These are phyloP conservation scores for Pocota personata DNA, from an alignment of 2,888 invertebrate genomes.

Conservation along the genomic window DNA sequence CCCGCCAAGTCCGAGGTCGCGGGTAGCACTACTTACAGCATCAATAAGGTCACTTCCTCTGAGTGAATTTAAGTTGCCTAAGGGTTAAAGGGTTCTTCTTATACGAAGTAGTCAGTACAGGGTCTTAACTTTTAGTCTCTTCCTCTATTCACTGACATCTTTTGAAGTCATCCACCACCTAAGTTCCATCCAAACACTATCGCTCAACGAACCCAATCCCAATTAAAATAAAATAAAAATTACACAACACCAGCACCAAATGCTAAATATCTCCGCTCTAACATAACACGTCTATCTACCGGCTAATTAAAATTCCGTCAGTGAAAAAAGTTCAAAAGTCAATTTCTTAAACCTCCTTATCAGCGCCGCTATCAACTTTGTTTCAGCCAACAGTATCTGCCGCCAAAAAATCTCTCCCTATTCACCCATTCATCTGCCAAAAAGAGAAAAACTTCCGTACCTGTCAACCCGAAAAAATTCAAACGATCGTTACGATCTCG, in stretches of 20 bases:
- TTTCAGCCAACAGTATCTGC: conserved; percentile 7
- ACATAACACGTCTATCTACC: background rate
- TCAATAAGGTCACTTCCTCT: too few relatives aligned
- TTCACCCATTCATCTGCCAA: background rate
- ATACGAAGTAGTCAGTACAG: too few relatives aligned
- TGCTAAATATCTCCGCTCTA: conserved; percentile 14
- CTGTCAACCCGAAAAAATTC: conserved; percentile 48
- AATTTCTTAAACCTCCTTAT: conserved; percentile 6
- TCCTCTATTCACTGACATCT: too few relatives aligned
- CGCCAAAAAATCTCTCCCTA: conserved; percentile 5
- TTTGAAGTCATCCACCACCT: too few relatives aligned
- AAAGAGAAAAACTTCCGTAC: conserved; percentile 4
- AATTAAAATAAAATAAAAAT: conserved; percentile 16
- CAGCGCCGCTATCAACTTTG: conserved; percentile 6
- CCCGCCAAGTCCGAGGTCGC: too few relatives aligned
- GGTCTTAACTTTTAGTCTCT: too few relatives aligned
- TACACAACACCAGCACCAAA: conserved; percentile 16
- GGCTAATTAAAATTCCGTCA: conserved; percentile 50
- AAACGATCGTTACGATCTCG: conserved; percentile 51
- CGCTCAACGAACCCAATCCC: background rate
- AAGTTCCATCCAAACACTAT: background rate
- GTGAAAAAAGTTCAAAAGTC: conserved; percentile 50
- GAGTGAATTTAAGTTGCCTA: too few relatives aligned
- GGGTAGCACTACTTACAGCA: too few relatives aligned
- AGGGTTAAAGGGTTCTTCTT: too few relatives aligned